phyloP scores from a whole-genome alignment of 2,797 vertebrate genomes.

The Protosalanx chinensis region DNA sequence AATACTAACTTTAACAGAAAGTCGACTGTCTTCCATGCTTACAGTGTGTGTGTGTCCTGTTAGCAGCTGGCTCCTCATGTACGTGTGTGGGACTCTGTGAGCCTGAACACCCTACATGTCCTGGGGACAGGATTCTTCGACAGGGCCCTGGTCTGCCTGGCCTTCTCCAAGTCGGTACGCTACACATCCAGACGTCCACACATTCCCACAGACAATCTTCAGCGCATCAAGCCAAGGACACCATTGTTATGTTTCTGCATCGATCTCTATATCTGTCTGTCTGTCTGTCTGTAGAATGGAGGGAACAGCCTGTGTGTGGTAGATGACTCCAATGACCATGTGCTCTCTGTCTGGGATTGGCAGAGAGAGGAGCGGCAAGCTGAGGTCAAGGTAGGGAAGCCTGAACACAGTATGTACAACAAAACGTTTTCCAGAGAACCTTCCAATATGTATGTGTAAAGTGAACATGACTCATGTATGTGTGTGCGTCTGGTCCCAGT shows the following conservation, averaged over 20 bases:
- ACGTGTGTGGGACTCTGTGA: constrained; percentile 97
- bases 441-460: neutral
- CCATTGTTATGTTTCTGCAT: neutral
- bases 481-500: constrained; percentile 65
- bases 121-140: constrained; percentile 93
- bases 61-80: constrained; percentile 92
- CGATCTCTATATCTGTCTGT: neutral
- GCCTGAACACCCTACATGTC: constrained; percentile 91
- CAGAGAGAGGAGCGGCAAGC: constrained; percentile 91
- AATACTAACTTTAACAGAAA: too few relatives aligned
- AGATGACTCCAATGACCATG: constrained; percentile 95
- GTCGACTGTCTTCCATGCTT: neutral
- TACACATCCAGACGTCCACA: neutral
- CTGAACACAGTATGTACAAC: neutral
- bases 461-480: constrained; percentile 1
- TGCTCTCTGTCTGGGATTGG: constrained; percentile 98
- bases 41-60: constrained; percentile 26
- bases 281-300: constrained; percentile 78
- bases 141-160: constrained; percentile 89
- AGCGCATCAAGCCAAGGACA: neutral
- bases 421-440: neutral
- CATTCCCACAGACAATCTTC: neutral
- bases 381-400: constrained; percentile 84
- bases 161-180: constrained; percentile 97
- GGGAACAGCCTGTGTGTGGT: constrained; percentile 89